Base-by-base conservation (phyloP, 35 echinoderm and acorn worm species). In the Apostichopus japonicus region DNA sequence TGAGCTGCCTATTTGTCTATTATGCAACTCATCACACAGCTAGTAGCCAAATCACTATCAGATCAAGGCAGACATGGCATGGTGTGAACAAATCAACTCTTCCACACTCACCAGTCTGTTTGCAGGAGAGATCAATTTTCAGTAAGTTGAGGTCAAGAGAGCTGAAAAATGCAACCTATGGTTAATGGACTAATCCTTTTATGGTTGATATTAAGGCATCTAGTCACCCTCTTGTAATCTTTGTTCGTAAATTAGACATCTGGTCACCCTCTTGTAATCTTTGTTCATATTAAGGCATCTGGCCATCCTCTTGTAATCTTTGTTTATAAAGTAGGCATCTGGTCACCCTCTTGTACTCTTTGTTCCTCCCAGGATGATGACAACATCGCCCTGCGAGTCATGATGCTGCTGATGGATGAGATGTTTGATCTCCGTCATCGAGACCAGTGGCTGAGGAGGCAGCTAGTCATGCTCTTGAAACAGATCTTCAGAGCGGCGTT, bases 351-450 rank as follows among this genome's bases (percentile, higher is more conserved):
- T 53, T 3, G 33, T 44, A 44, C 2, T 44, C 4, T 89, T 8
- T 73, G 22, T 10, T 17, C 21, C 5, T 8, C 57, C 0, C 56
- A 99, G 97, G 97, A 99, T 93, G 95, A 96, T 84, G 97, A 99
- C 44, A 99, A 99, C 90, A 99, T 99, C 92, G 95, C 97, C 80
- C 70, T 99, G 8, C 56, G 97, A 8, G 93, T 99, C 86, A 99
- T 99, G 97, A 90, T 99, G 76, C 57, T 99, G 11, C 86, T 99
- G 88, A 92, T 99, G 83, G 97, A 99, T 90, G 97, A 99, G 82
- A 92, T 99, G 24, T 99, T 99, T 90, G 97, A 99, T 44, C 92
- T 99, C 11, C 94, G 94, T 90, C 90, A 88, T 63, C 93, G 95
- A 6, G 97, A 99, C 79, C 97, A 99, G 90, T 99, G 97, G 97